Percentiles rank a stretch among this genome's conserved stretches.
phyloP scores from a whole-genome alignment of 2,113 vertebrate genomes.

The Numenius arquata region DNA sequence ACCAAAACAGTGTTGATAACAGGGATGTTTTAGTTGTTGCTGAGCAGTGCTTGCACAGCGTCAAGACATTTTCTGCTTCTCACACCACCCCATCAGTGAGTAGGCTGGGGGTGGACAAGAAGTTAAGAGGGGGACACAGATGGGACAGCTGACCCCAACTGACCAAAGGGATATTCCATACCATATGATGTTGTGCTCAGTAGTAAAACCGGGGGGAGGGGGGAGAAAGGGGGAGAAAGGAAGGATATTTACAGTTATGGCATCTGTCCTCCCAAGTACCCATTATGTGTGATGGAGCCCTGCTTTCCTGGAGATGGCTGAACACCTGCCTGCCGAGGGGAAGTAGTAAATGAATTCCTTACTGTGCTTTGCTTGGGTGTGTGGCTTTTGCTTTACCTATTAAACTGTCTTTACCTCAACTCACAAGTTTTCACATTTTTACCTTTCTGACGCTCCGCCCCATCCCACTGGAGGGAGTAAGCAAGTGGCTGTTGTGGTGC shows the following conservation, averaged over 20 bases:
- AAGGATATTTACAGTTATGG: fast-evolving
- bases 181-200: fast-evolving
- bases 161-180: not conserved
- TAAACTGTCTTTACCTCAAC: not conserved
- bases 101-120: not conserved
- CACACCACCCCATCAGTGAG: fast-evolving
- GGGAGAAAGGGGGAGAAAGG: too few species aligned
- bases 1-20: not conserved
- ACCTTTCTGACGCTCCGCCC: not conserved
- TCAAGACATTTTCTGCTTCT: not conserved
- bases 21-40: not conserved
- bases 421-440: not conserved
- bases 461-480: not conserved
- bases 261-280: not conserved
- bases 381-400: not conserved
- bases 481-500: fast-evolving
- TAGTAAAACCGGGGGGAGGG: too few species aligned
- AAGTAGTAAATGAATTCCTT: fast-evolving
- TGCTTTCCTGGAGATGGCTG: not conserved
- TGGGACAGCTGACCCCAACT: not conserved
- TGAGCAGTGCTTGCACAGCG: not conserved
- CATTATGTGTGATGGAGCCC: fast-evolving
- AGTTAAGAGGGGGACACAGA: not conserved
- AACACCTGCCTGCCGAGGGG: fast-evolving
- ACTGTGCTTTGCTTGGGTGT: fast-evolving